Conservation (phyloP, 1,140 invertebrate genomes). For the Lordiphosa collinella region DNA sequence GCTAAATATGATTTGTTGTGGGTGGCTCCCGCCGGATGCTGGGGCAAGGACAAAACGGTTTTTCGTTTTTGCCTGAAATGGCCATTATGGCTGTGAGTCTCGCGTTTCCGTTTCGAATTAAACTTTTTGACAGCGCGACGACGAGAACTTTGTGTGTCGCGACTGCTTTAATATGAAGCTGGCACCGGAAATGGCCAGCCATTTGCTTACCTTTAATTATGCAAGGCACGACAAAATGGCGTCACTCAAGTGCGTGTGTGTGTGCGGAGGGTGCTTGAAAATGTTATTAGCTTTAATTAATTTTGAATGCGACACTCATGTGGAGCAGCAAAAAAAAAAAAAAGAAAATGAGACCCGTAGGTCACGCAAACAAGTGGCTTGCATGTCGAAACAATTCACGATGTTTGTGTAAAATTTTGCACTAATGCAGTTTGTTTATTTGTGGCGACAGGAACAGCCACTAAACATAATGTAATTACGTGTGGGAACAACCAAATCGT, state of each 20-base stretch:
- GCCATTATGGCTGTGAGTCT: too few species aligned
- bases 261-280: constrained; percentile 33
- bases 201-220: constrained; percentile 57
- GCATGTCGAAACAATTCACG: constrained; percentile 5
- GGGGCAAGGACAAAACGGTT: constrained; percentile 31
- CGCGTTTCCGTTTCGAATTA: constrained; percentile 59
- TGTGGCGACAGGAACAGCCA: neutral
- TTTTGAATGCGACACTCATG: constrained; percentile 41
- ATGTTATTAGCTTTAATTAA: constrained; percentile 68
- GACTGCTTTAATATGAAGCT: constrained; percentile 21
- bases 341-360: constrained; percentile 10
- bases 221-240: constrained; percentile 52
- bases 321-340: too few species aligned
- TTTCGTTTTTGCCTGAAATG: too few species aligned
- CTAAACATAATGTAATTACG: constrained; percentile 9
- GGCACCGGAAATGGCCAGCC: constrained; percentile 47
- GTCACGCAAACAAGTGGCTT: constrained; percentile 23
- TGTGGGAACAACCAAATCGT: constrained; percentile 10
- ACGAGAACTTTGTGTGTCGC: constrained; percentile 8
- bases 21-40: constrained; percentile 13
- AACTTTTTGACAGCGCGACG: constrained; percentile 37
- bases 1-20: constrained; percentile 66
- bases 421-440: constrained; percentile 27
- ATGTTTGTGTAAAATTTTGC: constrained; percentile 19
- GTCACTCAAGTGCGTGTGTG: constrained; percentile 18